Conservation (phyloP, 2,888 invertebrate species). For the Rhingia campestris region DNA sequence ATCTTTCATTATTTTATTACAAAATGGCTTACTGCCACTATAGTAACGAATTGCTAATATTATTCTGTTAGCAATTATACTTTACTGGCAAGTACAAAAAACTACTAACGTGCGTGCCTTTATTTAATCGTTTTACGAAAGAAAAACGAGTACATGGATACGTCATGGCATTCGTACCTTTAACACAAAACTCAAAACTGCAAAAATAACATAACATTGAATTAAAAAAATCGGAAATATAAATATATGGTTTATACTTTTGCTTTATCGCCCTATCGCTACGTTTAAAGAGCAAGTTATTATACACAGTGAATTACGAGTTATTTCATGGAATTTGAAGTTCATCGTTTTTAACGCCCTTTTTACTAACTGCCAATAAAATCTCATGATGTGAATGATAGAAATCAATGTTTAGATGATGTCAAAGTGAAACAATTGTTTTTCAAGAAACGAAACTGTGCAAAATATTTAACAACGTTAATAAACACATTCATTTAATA, state of each 20-base stretch:
- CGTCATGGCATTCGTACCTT: neutral
- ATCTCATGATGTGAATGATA: too few relatives aligned
- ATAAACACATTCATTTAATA: too few relatives aligned
- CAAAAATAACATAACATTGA: neutral
- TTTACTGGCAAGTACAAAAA: neutral
- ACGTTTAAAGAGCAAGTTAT: too few relatives aligned
- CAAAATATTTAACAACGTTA: too few relatives aligned
- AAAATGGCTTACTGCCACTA: neutral
- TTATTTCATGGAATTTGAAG: too few relatives aligned
- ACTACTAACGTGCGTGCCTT: constrained; percentile 11
- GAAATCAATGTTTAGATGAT: too few relatives aligned
- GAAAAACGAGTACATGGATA: constrained; percentile 4
- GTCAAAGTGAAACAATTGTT: too few relatives aligned
- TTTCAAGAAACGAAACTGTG: too few relatives aligned
- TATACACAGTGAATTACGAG: too few relatives aligned
- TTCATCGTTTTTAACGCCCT: too few relatives aligned
- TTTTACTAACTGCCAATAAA: too few relatives aligned
- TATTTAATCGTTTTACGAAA: constrained; percentile 19
- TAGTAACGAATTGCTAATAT: constrained; percentile 18
- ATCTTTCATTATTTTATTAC: constrained; percentile 8
- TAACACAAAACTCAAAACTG: neutral
- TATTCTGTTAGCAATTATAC: neutral
- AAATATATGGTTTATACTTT: neutral
- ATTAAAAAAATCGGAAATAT: neutral
- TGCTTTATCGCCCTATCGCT: too few relatives aligned